Percentiles rank a stretch among this genome's conserved stretches.
These are phyloP conservation scores for Reticulitermes speratus DNA, from an alignment of 1,140 invertebrate species.

Conservation along the genomic window DNA sequence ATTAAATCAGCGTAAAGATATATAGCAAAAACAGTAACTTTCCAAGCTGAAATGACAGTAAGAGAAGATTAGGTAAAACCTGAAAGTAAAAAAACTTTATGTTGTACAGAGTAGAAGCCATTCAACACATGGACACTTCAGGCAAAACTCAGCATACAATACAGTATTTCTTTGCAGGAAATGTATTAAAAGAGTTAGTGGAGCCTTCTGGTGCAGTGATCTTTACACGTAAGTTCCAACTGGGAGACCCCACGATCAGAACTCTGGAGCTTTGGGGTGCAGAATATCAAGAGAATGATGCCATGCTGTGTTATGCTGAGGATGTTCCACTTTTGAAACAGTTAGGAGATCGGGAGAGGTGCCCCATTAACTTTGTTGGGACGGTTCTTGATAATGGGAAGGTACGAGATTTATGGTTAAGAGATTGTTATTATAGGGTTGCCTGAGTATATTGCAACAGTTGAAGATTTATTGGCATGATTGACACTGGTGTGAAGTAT, in stretches of 20 bases:
- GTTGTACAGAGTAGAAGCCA: no score
- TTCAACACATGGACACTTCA: no score
- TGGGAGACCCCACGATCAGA: conserved; percentile 93
- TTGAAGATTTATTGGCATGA: no score
- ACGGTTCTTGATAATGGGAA: conserved; percentile 55
- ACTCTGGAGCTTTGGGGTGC: conserved; percentile 95
- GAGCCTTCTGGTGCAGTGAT: conserved; percentile 93
- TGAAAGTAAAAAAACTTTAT: no score
- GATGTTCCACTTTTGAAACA: conserved; percentile 64
- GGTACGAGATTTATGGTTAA: neutral
- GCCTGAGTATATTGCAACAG: neutral
- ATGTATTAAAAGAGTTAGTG: conserved; percentile 95
- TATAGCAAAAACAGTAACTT: no score
- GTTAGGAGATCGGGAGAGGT: conserved; percentile 84
- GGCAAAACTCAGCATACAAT: no score
- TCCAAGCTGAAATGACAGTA: no score
- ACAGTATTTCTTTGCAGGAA: conserved; percentile 58
- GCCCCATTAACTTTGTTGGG: conserved; percentile 91
- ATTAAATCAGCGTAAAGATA: no score
- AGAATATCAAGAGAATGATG: conserved; percentile 97
- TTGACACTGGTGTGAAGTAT: no score
- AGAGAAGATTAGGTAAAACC: no score
- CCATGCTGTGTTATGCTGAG: conserved; percentile 71
- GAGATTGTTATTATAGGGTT: neutral
- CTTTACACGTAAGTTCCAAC: conserved; percentile 79